Base-by-base conservation (phyloP, 1,140 invertebrate genomes). In the Akabosia matsudoensis region DNA sequence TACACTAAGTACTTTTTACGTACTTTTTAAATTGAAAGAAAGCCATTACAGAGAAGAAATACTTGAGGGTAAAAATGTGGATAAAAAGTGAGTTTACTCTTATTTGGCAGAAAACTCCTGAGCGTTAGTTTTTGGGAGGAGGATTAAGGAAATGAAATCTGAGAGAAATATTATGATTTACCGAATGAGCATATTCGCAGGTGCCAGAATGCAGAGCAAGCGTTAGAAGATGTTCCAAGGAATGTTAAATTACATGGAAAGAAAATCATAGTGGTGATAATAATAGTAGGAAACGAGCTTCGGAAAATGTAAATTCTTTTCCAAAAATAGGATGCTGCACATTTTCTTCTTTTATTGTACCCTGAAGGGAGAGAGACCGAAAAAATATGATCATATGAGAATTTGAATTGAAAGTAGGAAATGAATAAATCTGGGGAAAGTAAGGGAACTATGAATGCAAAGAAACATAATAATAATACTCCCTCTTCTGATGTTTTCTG, bases 161-260 rank as follows among this genome's bases (percentile, higher is more conserved):
- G 37, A 45, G 18, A 45, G 18, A 18, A 45, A 45, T 45, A 45
- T 45, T 45, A 45, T 45, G 37, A 45, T 45, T 45, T 45, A 10
- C 7, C 37, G 18, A 10, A 45, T 45, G 7, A 45, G 37, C 37
- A 10, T 45, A 18, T 61, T 24, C 54, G 54, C 54, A 61, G 54
- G 54, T 61, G 54, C 54, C 54, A 61, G 24, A n/a, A 61, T 61
- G 24, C 13, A 61, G 24, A 61, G 4, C 54, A 22, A 61, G 24
- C 24, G 54, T 61, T n/a, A 61, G 24, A 61, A 61, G 13, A 10
- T 45, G 7, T 45, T 45, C 37, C 14, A 22, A 22, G 24, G 4
- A 61, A 10, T 61, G 54, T 61, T 61, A 61, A 61, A 61, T 61
- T 61, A 61, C 54, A 22, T 24, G 54, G 54, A 61, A 61, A 61